phyloP scores from a whole-genome alignment of 2,888 invertebrate species.

The Eledona agricola region DNA sequence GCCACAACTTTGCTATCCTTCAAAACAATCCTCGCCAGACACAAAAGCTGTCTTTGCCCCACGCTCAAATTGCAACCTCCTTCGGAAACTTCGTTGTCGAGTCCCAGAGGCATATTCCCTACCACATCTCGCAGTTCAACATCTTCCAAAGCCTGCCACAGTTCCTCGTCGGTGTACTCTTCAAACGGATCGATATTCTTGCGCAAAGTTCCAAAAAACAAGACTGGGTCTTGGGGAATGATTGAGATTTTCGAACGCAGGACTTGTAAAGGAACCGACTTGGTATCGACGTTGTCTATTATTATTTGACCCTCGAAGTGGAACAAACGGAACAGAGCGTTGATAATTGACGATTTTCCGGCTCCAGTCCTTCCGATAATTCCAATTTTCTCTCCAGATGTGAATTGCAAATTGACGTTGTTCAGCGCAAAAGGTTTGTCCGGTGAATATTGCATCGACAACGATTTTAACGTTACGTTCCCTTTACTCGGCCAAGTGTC shows the following conservation, averaged over 20 bases:
- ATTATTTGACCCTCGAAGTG: constrained; percentile 77
- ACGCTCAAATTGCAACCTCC: constrained; percentile 55
- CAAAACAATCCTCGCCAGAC: constrained; percentile 65
- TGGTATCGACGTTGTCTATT: constrained; percentile 80
- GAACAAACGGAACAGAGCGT: constrained; percentile 80
- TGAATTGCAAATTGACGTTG: constrained; percentile 71
- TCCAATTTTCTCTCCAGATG: constrained; percentile 66
- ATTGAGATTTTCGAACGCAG: constrained; percentile 79
- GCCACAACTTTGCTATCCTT: constrained; percentile 63
- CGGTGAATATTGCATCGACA: constrained; percentile 75
- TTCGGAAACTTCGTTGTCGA: constrained; percentile 42
- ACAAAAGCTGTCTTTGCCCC: constrained; percentile 67
- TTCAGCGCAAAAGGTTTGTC: constrained; percentile 76
- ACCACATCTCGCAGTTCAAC: constrained; percentile 55
- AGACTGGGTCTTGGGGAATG: constrained; percentile 84
- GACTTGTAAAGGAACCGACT: constrained; percentile 73
- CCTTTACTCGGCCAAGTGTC: constrained; percentile 77
- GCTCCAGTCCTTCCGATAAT: constrained; percentile 16
- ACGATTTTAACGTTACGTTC: constrained; percentile 70
- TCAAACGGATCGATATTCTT: constrained; percentile 90
- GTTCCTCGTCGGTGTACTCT: constrained; percentile 75
- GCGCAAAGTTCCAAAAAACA: constrained; percentile 85
- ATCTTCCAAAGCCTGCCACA: constrained; percentile 87
- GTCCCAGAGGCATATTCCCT: constrained; percentile 9
- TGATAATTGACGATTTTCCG: constrained; percentile 66